These are phyloP conservation scores for Microcebus jonahi DNA, from an alignment of 2,113 vertebrate species.

Conservation along the genomic window DNA sequence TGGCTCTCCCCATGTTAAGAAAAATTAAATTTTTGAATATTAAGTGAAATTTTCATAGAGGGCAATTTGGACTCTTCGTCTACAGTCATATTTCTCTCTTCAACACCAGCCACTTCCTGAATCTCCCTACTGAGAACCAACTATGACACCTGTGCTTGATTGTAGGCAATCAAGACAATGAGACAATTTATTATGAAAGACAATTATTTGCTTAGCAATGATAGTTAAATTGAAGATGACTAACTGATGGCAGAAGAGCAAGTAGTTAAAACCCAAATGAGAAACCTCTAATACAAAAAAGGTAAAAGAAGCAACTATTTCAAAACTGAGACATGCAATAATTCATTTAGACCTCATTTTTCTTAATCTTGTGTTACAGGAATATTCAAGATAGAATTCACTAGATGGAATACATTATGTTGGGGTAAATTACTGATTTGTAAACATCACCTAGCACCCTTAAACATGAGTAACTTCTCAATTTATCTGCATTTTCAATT, in stretches of 20 bases:
- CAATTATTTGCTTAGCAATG: background rate
- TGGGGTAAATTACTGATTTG: background rate
- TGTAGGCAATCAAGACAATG: conserved; percentile 4
- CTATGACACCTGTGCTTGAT: background rate
- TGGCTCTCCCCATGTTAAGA: background rate
- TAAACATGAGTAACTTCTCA: background rate
- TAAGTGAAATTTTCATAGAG: conserved; percentile 27
- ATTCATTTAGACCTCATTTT: conserved; percentile 54
- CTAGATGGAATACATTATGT: background rate
- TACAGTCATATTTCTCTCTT: background rate
- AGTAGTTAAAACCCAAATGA: conserved; percentile 8
- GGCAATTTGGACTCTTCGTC: background rate
- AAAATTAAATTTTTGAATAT: background rate
- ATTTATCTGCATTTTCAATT: conserved; percentile 6
- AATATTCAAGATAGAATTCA: background rate
- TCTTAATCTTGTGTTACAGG: background rate
- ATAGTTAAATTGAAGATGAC: background rate
- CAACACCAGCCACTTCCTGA: background rate
- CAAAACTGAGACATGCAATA: background rate
- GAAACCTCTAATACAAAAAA: conserved; percentile 9
- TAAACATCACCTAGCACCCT: conserved; percentile 17
- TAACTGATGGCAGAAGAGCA: background rate
- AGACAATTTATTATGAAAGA: background rate
- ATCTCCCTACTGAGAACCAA: background rate
- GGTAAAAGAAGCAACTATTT: background rate